Percentiles rank a stretch among this genome's conserved stretches.
Evolutionary conservation across 2,113 vertebrate genomes (phyloP).

Genomic region (Cyprinodon variegatus): DNA sequence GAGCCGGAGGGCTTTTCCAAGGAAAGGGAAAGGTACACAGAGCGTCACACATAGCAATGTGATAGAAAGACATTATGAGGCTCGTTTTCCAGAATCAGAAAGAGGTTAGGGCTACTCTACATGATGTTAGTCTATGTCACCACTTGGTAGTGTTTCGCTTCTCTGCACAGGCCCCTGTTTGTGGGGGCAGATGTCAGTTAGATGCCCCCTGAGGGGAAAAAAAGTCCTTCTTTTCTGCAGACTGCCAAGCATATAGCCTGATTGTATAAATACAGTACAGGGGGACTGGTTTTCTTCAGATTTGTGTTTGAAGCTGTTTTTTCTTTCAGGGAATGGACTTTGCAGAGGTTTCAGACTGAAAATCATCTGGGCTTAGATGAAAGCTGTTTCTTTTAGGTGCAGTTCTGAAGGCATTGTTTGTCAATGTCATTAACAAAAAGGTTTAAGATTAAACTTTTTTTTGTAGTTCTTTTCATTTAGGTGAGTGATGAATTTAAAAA

Average conservation of each 20-base stretch:
- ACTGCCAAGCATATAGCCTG: constrained; percentile 21
- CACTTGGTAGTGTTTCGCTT: constrained; percentile 16
- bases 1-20: constrained; percentile 41
- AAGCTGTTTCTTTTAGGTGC: background rate
- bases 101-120: constrained; percentile 33
- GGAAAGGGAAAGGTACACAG: constrained; percentile 29
- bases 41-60: constrained; percentile 40
- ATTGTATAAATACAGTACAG: constrained; percentile 36
- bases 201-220: constrained; percentile 18
- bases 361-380: no score
- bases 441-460: background rate
- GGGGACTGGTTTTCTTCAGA: constrained; percentile 13
- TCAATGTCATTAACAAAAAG: background rate
- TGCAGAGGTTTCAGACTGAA: background rate
- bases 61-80: constrained; percentile 42
- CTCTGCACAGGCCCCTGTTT: constrained; percentile 38
- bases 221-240: constrained; percentile 9
- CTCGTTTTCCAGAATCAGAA: constrained; percentile 35
- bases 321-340: background rate
- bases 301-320: constrained; percentile 18
- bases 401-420: no score
- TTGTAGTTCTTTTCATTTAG: background rate
- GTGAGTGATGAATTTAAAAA: background rate
- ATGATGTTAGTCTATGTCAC: constrained; percentile 36
- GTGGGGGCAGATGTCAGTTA: constrained; percentile 49